These are phyloP conservation scores for Macrosteles quadrilineatus DNA, from an alignment of 1,140 invertebrate genomes.

Conservation along the genomic window DNA sequence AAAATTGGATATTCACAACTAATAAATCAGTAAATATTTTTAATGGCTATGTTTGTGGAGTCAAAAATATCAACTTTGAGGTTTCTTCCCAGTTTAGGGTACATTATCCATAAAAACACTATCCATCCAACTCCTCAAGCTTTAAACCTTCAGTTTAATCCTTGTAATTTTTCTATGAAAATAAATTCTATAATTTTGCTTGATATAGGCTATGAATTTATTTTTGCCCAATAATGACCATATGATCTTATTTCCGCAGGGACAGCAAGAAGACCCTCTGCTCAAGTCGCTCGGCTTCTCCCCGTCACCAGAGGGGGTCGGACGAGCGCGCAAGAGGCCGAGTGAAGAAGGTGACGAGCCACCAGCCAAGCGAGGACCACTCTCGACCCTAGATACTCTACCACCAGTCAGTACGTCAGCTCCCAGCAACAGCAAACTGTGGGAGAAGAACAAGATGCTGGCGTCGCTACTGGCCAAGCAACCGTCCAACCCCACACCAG, in stretches of 20 bases:
- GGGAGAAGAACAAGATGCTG: constrained; percentile 84
- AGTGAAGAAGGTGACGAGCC: constrained; percentile 63
- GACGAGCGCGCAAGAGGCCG: constrained; percentile 64
- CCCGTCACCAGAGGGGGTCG: constrained; percentile 51
- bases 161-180: too few relatives aligned
- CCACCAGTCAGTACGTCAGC: constrained; percentile 37
- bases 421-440: constrained; percentile 64
- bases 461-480: constrained; percentile 79
- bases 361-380: constrained; percentile 8
- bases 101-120: too few relatives aligned
- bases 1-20: too few relatives aligned
- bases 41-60: too few relatives aligned
- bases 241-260: constrained; percentile 14
- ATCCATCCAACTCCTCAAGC: too few relatives aligned
- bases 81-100: too few relatives aligned
- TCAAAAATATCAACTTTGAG: too few relatives aligned
- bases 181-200: too few relatives aligned
- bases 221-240: neutral
- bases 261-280: constrained; percentile 53
- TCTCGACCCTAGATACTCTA: constrained; percentile 25
- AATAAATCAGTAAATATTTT: too few relatives aligned
- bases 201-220: too few relatives aligned
- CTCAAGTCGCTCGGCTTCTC: constrained; percentile 62
- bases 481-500: constrained; percentile 61
- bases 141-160: too few relatives aligned